Evolutionary conservation across 2,797 vertebrate genomes (phyloP).

Genomic region (Limnodromus scolopaceus): DNA sequence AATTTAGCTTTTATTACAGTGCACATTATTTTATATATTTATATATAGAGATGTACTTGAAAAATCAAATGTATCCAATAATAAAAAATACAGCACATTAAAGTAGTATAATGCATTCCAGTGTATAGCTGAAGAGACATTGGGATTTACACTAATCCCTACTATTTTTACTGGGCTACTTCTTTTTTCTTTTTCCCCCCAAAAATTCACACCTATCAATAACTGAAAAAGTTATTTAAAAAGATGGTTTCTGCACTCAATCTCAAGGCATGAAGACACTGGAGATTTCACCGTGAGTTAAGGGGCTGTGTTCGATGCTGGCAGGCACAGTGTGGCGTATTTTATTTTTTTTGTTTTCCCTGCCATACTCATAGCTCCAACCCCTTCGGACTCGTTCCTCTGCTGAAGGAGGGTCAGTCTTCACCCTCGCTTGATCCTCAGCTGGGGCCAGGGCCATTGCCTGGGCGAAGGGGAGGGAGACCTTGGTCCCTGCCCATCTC

Average conservation of each 20-base stretch:
- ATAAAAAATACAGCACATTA: constrained; percentile 93
- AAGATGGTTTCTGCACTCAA: constrained; percentile 57
- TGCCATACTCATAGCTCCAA: constrained; percentile 54
- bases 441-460: neutral
- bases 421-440: constrained; percentile 15
- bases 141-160: constrained; percentile 70
- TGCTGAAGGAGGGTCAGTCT: neutral
- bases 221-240: constrained; percentile 67
- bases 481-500: neutral
- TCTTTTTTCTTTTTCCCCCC: neutral
- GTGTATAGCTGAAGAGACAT: constrained; percentile 83
- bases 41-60: constrained; percentile 83
- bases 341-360: constrained; percentile 56
- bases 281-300: constrained; percentile 64
- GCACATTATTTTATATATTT: constrained; percentile 79
- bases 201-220: constrained; percentile 51
- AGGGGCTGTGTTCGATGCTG: constrained; percentile 59
- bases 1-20: constrained; percentile 83
- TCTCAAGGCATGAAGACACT: constrained; percentile 73
- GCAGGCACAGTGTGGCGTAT: constrained; percentile 68
- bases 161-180: constrained; percentile 65
- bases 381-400: neutral
- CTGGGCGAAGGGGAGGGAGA: neutral
- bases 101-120: constrained; percentile 91
- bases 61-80: constrained; percentile 88